These are phyloP conservation scores for Bombylius major DNA, from an alignment of 2,888 invertebrate species.

Conservation along the genomic window DNA sequence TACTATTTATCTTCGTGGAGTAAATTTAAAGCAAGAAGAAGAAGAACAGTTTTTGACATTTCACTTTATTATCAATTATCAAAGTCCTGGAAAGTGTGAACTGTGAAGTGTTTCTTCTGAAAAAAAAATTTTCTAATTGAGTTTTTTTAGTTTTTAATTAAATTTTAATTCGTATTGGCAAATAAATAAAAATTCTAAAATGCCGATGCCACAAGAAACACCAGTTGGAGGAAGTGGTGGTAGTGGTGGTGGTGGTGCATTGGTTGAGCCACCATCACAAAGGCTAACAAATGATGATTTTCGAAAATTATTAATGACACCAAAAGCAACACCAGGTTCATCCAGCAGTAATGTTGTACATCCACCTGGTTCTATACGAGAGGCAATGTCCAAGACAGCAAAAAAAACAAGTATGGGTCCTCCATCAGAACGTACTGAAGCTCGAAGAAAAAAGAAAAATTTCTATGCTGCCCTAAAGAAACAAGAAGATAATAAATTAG, in stretches of 20 bases:
- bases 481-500: constrained; percentile 88
- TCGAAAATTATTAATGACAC: constrained; percentile 89
- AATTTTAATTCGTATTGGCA: too few relatives aligned
- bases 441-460: constrained; percentile 84
- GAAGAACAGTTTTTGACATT: too few relatives aligned
- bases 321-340: constrained; percentile 55
- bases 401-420: constrained; percentile 33
- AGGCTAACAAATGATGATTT: constrained; percentile 95
- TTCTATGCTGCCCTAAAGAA: constrained; percentile 89
- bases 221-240: not conserved
- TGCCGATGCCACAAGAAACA: not conserved
- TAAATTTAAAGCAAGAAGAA: too few relatives aligned
- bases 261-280: constrained; percentile 48
- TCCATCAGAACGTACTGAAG: constrained; percentile 60
- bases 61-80: too few relatives aligned
- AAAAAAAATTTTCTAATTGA: too few relatives aligned
- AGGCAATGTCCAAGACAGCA: constrained; percentile 49
- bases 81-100: too few relatives aligned
- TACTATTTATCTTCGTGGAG: too few relatives aligned
- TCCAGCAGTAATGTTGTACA: constrained; percentile 24
- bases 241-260: not conserved
- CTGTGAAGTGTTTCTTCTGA: too few relatives aligned
- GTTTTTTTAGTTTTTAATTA: too few relatives aligned
- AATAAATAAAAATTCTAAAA: not conserved
- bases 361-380: constrained; percentile 47